A percentile compares a stretch with the other conserved stretches of the same genome.
These are phyloP conservation scores for Gadopsis marmoratus DNA, from an alignment of 2,797 vertebrate genomes.

Conservation along the genomic window DNA sequence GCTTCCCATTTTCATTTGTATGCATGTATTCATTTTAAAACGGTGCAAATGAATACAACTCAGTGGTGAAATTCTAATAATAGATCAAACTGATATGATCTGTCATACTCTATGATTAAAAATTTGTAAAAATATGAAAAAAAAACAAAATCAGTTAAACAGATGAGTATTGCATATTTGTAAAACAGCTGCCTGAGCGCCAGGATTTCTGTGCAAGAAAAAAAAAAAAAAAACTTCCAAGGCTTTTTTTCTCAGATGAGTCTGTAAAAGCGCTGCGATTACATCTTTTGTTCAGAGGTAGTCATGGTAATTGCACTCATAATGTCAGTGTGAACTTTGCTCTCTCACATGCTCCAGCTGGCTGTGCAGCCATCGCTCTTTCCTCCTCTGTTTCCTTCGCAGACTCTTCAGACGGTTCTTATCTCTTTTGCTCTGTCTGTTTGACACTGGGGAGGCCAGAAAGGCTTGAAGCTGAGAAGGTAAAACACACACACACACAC, in stretches of 20 bases:
- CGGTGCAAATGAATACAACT: too few species aligned
- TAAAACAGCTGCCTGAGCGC: too few species aligned
- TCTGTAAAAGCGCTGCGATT: neutral
- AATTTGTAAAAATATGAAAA: too few species aligned
- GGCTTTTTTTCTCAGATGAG: neutral
- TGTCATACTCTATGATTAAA: too few species aligned
- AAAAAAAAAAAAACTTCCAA: neutral
- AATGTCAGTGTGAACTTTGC: neutral
- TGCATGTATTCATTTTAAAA: too few species aligned
- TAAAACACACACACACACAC: neutral
- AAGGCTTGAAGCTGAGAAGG: slow-evolving; percentile 24
- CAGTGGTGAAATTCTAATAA: too few species aligned
- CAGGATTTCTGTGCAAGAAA: neutral
- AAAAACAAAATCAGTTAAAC: too few species aligned
- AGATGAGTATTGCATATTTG: too few species aligned
- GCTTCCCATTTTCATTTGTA: too few species aligned
- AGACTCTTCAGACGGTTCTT: slow-evolving; percentile 88
- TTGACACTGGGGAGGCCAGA: slow-evolving; percentile 48
- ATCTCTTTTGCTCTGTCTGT: slow-evolving; percentile 84
- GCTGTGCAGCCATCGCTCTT: slow-evolving; percentile 82
- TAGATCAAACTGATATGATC: too few species aligned
- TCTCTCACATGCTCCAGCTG: slow-evolving; percentile 74
- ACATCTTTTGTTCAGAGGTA: neutral
- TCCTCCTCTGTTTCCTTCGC: slow-evolving; percentile 86
- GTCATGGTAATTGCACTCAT: neutral